Evolutionary conservation across 2,113 vertebrate genomes (phyloP).

Genomic region (Syngnathus floridae): DNA sequence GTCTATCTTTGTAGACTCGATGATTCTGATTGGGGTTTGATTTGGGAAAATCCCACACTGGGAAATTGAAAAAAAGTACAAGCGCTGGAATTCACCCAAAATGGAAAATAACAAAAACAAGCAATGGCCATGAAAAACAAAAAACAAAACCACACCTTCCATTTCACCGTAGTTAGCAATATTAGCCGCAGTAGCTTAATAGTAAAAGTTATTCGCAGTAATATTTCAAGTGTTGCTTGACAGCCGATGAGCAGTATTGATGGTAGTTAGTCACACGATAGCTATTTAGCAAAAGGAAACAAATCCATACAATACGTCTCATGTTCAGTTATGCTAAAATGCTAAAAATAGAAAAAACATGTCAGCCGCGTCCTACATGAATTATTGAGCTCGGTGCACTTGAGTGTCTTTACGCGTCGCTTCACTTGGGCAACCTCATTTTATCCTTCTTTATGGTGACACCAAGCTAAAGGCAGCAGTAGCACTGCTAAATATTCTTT

Average conservation of each 20-base stretch:
- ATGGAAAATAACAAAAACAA: not conserved
- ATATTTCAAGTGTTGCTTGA: not conserved
- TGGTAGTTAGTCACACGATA: not conserved
- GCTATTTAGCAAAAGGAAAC: not conserved
- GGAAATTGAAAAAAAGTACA: not conserved
- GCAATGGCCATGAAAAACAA: not conserved
- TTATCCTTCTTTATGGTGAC: not conserved
- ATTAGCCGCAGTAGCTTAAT: not conserved
- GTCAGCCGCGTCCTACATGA: not conserved
- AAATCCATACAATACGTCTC: not conserved
- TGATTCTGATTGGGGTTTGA: too few relatives aligned
- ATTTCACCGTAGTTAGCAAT: not conserved
- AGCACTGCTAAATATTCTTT: not conserved
- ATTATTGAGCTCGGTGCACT: conserved; percentile 1
- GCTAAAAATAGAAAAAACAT: not conserved
- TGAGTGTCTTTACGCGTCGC: not conserved
- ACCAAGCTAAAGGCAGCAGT: not conserved
- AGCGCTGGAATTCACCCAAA: not conserved
- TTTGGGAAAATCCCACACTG: not conserved
- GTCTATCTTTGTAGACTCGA: not conserved
- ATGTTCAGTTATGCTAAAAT: not conserved
- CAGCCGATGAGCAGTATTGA: not conserved
- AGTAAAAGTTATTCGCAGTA: not conserved
- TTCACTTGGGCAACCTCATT: not conserved
- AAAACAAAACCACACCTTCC: too few relatives aligned